Evolutionary conservation across 2,113 vertebrate species (phyloP).

Genomic region (Clarias batrachus): DNA sequence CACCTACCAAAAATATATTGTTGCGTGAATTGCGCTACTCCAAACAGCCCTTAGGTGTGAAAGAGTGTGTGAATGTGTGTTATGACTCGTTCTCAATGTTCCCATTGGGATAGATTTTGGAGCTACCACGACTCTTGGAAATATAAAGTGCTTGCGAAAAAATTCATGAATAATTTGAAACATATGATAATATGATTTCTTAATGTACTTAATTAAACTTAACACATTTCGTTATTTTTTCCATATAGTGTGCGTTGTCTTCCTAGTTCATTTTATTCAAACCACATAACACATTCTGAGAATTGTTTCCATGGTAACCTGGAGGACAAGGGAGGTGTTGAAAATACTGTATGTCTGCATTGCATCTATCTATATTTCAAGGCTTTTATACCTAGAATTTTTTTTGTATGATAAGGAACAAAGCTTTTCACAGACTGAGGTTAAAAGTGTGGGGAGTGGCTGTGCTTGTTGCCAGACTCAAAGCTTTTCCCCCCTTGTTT

Average conservation of each 20-base stretch:
- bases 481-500: neutral
- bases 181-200: neutral
- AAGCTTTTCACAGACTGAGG: neutral
- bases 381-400: neutral
- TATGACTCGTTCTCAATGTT: neutral
- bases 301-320: slow-evolving; percentile 41
- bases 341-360: neutral
- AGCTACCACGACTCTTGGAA: neutral
- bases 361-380: slow-evolving; percentile 6
- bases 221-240: neutral
- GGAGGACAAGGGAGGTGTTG: neutral
- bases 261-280: slow-evolving; percentile 7
- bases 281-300: neutral
- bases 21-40: neutral
- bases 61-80: neutral
- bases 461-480: neutral
- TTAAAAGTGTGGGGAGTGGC: neutral
- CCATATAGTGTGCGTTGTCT: neutral
- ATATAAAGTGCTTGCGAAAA: neutral
- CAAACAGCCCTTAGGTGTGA: neutral
- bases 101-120: neutral
- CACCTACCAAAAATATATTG: neutral
- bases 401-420: neutral
- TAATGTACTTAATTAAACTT: neutral
- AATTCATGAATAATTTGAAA: neutral